Conservation (phyloP, 2,113 vertebrate species). For the Nycticebus coucang region DNA sequence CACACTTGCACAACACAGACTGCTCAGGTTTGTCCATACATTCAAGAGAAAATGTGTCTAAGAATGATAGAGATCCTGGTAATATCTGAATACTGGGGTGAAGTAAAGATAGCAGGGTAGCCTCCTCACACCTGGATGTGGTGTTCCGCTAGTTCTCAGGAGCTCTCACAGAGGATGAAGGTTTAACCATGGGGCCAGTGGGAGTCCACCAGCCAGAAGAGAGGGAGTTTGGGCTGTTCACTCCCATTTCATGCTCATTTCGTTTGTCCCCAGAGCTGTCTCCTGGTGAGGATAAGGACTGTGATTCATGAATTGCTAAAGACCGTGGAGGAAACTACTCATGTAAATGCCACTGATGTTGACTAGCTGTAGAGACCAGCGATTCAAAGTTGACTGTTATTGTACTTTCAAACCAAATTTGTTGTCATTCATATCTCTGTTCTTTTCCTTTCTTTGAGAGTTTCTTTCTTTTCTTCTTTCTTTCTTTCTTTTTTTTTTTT, state of each 20-base stretch:
- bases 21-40: not conserved
- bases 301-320: slow-evolving; percentile 75
- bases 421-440: slow-evolving; percentile 3
- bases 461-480: not conserved
- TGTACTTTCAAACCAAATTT: slow-evolving; percentile 49
- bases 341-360: slow-evolving; percentile 65
- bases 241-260: slow-evolving; percentile 5
- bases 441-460: not conserved
- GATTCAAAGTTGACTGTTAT: slow-evolving; percentile 71
- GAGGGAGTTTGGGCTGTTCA: slow-evolving; percentile 23
- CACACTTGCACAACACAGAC: not conserved
- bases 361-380: slow-evolving; percentile 57
- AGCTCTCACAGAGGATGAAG: not conserved
- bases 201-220: not conserved
- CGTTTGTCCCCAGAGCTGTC: slow-evolving; percentile 57
- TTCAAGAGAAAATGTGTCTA: not conserved
- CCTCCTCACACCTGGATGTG: slow-evolving; percentile 49
- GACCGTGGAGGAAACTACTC: slow-evolving; percentile 60
- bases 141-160: not conserved
- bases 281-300: slow-evolving; percentile 57
- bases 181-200: not conserved
- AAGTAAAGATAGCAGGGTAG: not conserved
- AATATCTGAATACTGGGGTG: not conserved
- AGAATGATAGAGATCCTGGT: not conserved
- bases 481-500: accelerated